phyloP scores from a whole-genome alignment of 2,113 vertebrate genomes.

The Noctilio leporinus region DNA sequence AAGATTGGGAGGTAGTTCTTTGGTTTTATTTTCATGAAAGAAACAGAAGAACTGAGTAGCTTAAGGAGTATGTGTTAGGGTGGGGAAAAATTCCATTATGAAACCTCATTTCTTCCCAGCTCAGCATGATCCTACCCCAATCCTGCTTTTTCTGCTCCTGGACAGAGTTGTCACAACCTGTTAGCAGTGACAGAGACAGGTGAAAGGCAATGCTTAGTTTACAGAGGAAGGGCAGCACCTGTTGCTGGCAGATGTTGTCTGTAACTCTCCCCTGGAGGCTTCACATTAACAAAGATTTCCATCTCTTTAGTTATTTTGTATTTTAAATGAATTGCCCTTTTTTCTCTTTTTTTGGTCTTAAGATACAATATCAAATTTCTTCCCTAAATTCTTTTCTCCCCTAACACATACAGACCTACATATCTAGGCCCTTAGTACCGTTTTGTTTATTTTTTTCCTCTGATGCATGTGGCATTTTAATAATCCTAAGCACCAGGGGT shows the following conservation, averaged over 20 bases:
- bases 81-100: background rate
- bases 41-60: constrained; percentile 37
- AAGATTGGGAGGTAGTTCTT: background rate
- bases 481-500: constrained; percentile 55
- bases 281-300: background rate
- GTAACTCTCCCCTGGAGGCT: background rate
- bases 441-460: background rate
- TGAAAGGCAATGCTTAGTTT: background rate
- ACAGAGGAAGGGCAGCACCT: background rate
- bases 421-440: background rate
- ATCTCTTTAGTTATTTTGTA: background rate
- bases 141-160: constrained; percentile 44
- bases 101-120: background rate
- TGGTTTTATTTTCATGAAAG: background rate
- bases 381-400: background rate
- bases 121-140: background rate
- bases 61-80: constrained; percentile 21
- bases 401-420: background rate
- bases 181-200: constrained; percentile 19
- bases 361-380: background rate
- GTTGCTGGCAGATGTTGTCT: too few relatives aligned
- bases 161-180: constrained; percentile 49
- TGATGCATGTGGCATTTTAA: constrained; percentile 51
- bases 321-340: background rate
- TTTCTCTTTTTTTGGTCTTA: background rate